Base-by-base conservation (phyloP, 92 coral and sea anemone species). In the Diadumene lineata region DNA sequence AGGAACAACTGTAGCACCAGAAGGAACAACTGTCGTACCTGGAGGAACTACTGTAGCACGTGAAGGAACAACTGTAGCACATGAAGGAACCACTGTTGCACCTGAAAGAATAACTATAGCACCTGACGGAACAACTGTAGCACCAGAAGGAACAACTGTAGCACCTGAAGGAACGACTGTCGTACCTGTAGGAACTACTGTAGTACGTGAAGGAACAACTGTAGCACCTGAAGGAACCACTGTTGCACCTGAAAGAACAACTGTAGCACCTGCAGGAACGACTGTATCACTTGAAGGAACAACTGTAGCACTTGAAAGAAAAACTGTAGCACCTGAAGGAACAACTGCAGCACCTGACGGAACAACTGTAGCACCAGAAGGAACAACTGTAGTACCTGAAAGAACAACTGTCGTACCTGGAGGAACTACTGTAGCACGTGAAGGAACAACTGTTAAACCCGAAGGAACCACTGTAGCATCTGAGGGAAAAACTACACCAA, bases 381-480 rank as follows among this genome's bases (percentile, higher is more conserved):
- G n/a, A 44, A 44, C 6, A 63, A 1, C 43, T 3, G 26, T 25
- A 32, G 26, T 29, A 17, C 43, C 70, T 29, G 70, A 24, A 1
- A 28, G 25, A 17, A 53, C 60, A 53, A 53, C 64, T 7, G 68
- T 16, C 18, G 68, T 33, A 62, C 68, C 68, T 2, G 68, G 4
- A 27, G 68, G 21, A 7, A 62, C 68, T 13, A 62, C 25, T 32
- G 19, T 33, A 32, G 68, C 68, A 22, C 9, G 7, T 27, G 43
- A 28, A 62, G 43, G 26, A 28, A 62, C 29, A 2, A 32, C 33
- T 28, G 68, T 27, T 17, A 18, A 30, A 62, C 34, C 60, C 4
- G 68, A 27, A 62, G 43, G 6, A 62, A 62, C 68, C 68, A 62
- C 68, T 62, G 68, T 33, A 62, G 23, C 68, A 62, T 33, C 68